phyloP scores from a whole-genome alignment of 2,113 vertebrate species.

The Rhabdornis inornatus region DNA sequence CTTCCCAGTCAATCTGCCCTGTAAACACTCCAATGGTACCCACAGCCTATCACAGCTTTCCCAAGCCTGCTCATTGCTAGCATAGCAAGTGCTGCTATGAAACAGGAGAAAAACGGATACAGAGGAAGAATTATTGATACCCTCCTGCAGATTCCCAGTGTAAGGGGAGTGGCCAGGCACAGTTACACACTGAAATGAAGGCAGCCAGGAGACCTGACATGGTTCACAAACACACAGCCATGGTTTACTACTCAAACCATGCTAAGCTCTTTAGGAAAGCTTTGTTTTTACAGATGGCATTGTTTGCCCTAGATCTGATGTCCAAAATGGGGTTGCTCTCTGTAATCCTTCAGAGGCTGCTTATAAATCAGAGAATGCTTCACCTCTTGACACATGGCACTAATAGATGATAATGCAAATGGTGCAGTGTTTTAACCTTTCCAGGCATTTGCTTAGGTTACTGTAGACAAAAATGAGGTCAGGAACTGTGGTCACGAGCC shows the following conservation, averaged over 20 bases:
- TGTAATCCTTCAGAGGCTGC: conserved; percentile 40
- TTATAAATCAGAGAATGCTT: conserved; percentile 27
- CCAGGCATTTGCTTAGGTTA: background rate
- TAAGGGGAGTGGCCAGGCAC: background rate
- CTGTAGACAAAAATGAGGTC: conserved; percentile 23
- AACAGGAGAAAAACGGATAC: background rate
- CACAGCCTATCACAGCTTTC: background rate
- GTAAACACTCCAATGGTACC: background rate
- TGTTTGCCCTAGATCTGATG: conserved; percentile 27
- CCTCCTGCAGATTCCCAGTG: background rate
- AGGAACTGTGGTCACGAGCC: background rate
- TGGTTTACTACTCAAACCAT: background rate
- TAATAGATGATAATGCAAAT: conserved; percentile 6
- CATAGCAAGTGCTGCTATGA: background rate
- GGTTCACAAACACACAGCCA: background rate
- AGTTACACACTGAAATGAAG: background rate
- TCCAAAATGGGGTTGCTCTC: background rate
- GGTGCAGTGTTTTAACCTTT: background rate
- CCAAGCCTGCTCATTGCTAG: background rate
- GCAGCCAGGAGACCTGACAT: background rate
- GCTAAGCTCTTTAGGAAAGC: conserved; percentile 31
- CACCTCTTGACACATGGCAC: background rate
- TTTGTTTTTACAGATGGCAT: conserved; percentile 36
- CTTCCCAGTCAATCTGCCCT: background rate
- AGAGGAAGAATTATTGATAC: background rate